Conservation (phyloP, 2,888 invertebrate genomes). For the Stegana nigrithorax region DNA sequence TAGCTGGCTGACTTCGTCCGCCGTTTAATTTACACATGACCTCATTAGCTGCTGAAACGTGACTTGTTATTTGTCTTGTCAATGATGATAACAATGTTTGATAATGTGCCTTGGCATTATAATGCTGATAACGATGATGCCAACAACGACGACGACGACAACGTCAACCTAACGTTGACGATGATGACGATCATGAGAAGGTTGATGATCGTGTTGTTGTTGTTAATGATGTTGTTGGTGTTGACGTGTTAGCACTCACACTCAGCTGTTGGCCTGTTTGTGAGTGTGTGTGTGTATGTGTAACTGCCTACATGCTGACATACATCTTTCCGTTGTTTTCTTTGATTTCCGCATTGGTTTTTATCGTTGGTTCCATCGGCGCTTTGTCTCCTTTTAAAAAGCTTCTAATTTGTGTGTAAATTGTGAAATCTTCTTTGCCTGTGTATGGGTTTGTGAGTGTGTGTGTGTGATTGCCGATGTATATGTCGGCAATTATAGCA, state of each 20-base stretch:
- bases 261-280: too few relatives aligned
- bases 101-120: too few relatives aligned
- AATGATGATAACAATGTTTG: slow-evolving; percentile 4
- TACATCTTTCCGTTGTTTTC: background rate
- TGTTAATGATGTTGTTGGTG: background rate
- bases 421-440: too few relatives aligned
- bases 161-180: too few relatives aligned
- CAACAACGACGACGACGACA: too few relatives aligned
- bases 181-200: background rate
- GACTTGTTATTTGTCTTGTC: slow-evolving; percentile 62
- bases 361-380: too few relatives aligned
- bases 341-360: background rate
- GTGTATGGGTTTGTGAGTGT: slow-evolving; percentile 21
- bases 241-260: background rate
- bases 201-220: background rate
- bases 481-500: slow-evolving; percentile 9
- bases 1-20: background rate
- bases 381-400: too few relatives aligned
- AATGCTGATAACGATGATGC: background rate
- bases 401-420: slow-evolving; percentile 14
- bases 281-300: background rate
- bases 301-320: background rate
- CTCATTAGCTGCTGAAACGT: slow-evolving; percentile 65
- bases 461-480: slow-evolving; percentile 11
- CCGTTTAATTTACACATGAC: slow-evolving; percentile 63